Conservation (phyloP, 92 coral and sea anemone species). For the Galaxea fascicularis region DNA sequence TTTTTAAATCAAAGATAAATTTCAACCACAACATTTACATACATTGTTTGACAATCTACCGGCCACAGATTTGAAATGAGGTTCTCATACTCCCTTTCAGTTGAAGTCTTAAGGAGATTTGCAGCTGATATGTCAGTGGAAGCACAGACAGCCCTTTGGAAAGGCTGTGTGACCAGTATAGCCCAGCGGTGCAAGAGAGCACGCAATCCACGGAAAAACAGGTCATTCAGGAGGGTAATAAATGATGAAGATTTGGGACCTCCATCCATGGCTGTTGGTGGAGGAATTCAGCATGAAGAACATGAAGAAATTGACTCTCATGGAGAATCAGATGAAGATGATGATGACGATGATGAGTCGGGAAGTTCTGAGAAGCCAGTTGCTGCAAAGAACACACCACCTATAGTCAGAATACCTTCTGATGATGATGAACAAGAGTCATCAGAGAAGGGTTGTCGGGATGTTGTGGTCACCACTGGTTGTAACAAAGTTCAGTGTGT, state of each 20-base stretch:
- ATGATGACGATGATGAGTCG: slow-evolving; percentile 7
- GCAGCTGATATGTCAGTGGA: slow-evolving; percentile 33
- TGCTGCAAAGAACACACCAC: neutral
- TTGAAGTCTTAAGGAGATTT: slow-evolving; percentile 61
- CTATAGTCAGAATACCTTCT: slow-evolving; percentile 32
- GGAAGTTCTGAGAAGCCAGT: neutral
- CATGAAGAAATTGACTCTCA: slow-evolving; percentile 9
- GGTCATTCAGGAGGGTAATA: neutral
- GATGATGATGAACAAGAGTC: slow-evolving; percentile 20
- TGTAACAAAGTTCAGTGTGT: neutral
- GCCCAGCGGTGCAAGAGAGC: slow-evolving; percentile 71
- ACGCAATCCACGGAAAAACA: slow-evolving; percentile 41
- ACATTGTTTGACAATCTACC: neutral
- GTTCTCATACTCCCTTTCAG: slow-evolving; percentile 21
- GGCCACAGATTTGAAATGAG: neutral
- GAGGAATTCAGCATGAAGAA: neutral
- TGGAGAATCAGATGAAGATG: slow-evolving; percentile 19
- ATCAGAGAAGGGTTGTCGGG: neutral
- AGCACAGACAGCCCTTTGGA: slow-evolving; percentile 61
- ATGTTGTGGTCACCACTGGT: neutral
- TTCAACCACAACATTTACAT: too few relatives aligned
- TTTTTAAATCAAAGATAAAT: too few relatives aligned
- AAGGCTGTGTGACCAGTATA: slow-evolving; percentile 66
- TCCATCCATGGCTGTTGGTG: slow-evolving; percentile 42
- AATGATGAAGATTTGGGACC: slow-evolving; percentile 13